A percentile compares a stretch with the other conserved stretches of the same genome.
Conservation (phyloP, 2,888 invertebrate genomes). For the Melinaea menophilus region DNA sequence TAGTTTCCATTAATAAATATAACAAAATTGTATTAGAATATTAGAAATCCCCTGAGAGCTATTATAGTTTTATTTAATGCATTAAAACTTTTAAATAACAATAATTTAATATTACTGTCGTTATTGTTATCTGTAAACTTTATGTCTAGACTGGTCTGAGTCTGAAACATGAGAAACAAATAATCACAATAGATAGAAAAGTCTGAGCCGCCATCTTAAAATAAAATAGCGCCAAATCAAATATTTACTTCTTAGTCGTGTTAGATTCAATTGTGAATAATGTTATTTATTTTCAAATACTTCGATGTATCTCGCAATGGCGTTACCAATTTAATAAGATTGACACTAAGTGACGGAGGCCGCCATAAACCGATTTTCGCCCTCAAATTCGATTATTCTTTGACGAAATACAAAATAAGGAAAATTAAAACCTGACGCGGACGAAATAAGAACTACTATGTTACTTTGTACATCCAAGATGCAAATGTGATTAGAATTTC, state of each 20-base stretch:
- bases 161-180: neutral
- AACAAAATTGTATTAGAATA: constrained; percentile 8
- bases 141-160: constrained; percentile 15
- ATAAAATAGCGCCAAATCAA: too few relatives aligned
- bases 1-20: neutral
- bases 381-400: constrained; percentile 45
- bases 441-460: constrained; percentile 4
- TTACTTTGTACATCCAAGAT: constrained; percentile 31
- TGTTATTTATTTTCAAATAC: too few relatives aligned
- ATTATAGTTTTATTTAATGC: constrained; percentile 23
- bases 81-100: constrained; percentile 32
- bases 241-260: too few relatives aligned
- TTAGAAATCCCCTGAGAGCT: constrained; percentile 28
- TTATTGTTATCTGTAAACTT: constrained; percentile 11
- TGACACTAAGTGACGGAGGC: constrained; percentile 50
- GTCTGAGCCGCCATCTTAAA: neutral
- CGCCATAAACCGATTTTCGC: constrained; percentile 46
- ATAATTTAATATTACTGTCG: constrained; percentile 17
- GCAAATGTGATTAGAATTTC: constrained; percentile 41
- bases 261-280: too few relatives aligned
- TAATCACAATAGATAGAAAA: constrained; percentile 6
- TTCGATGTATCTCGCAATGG: too few relatives aligned
- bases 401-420: constrained; percentile 24
- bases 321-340: constrained; percentile 37
- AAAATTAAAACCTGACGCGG: constrained; percentile 9